Evolutionary conservation across 1,140 invertebrate species (phyloP).

Genomic region (Aphidius gifuensis): DNA sequence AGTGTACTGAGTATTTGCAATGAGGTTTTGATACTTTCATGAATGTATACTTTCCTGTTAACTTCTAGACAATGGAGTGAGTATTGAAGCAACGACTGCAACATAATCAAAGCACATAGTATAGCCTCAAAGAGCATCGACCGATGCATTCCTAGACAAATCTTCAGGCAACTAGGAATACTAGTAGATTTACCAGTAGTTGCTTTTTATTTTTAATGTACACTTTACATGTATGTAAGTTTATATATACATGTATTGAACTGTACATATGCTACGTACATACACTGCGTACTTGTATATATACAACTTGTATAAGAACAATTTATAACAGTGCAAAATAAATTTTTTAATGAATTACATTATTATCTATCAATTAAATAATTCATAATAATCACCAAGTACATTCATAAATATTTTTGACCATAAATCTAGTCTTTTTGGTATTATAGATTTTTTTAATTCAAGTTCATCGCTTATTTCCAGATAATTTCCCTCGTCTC

Average conservation of each 20-base stretch:
- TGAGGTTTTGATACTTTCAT: neutral
- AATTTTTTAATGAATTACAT: neutral
- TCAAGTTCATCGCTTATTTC: constrained; percentile 45
- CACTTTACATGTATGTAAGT: too few species aligned
- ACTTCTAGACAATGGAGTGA: constrained; percentile 35
- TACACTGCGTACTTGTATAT: too few species aligned
- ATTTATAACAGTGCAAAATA: too few species aligned
- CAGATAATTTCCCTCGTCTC: constrained; percentile 48
- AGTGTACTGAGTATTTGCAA: too few species aligned
- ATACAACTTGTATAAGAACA: too few species aligned
- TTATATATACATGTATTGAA: too few species aligned
- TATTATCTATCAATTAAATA: constrained; percentile 21
- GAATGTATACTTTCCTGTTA: constrained; percentile 35
- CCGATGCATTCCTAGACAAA: constrained; percentile 14
- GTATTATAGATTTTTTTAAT: constrained; percentile 46
- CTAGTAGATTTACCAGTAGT: neutral
- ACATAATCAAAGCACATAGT: constrained; percentile 17
- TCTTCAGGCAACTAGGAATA: neutral
- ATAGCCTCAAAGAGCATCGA: constrained; percentile 21
- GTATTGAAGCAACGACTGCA: constrained; percentile 42
- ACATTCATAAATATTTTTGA: constrained; percentile 35
- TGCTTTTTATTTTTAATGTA: neutral
- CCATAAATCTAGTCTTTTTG: constrained; percentile 51
- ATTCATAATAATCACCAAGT: constrained; percentile 33
- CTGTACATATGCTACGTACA: too few species aligned